Base-by-base conservation (phyloP, 2,797 vertebrate genomes). In the Gephyroberyx darwinii region DNA sequence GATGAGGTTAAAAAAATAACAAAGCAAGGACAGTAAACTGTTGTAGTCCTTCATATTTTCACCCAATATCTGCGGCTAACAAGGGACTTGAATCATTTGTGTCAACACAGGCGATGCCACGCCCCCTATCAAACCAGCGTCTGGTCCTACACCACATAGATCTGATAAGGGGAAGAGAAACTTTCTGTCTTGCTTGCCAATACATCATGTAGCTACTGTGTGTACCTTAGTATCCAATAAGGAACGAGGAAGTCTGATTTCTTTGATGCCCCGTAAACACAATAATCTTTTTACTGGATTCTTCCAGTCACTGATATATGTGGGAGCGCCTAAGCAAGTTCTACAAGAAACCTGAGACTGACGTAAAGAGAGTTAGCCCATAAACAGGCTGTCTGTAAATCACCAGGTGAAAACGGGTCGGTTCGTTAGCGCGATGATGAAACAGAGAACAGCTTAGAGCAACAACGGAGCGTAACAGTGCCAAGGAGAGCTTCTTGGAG, bases 331-430 rank as follows among this genome's bases (percentile, higher is more conserved):
- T 17, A 31, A 51, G 65, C 58, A 5, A 74, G 75, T 68, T 65
- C 2, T 12, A 59, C 68, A 30, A 69, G 57, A 77, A 83, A 77
- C 33, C 14, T 8, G 22, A 68, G 67, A 56, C 30, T 20, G 16
- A 51, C 71, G 65, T 47, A 41, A 69, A 77, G 54, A 57, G 43
- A n/a, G n/a, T n/a, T n/a, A n/a, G n/a, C 35, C 37, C 35, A 58
- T 74, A 61, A 84, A 71, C 59, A 35, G 33, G n/a, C 26, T 4
- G 61, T 59, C 55, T 48, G 33, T 75, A 76, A 87, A 84, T 84
- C 80, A 79, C 17, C 69, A n/a, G 68, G 56, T 53, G 16, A 12
- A 5, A 56, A 59, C 5, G 60, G 19, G 45, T 61, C 16, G 53
- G 54, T 19, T 72, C 63, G 71, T 75, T 56, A 72, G 71, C 65